Evolutionary conservation across 2,113 vertebrate genomes (phyloP), one percentile per base, ranked within the genome.

Genomic region (Pituophis catenifer): DNA sequence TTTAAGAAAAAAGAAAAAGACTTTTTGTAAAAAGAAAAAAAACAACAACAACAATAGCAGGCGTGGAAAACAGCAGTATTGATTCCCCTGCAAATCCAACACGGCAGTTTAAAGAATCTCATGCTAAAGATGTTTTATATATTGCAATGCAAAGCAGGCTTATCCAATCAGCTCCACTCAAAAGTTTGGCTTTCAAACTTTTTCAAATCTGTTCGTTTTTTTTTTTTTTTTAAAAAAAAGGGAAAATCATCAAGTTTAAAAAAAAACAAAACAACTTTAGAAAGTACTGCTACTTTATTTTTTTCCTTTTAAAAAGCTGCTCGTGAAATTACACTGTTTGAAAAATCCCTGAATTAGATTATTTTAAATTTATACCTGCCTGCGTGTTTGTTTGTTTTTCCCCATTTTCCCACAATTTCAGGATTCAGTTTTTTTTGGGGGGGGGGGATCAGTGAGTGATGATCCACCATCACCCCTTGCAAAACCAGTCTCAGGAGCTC

Each of bases 301-400:
- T 17, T 19, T 3, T 8, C 15, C 15, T 81, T 81, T 81, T 81
- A 8, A 19, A 81, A 81, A 15, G 70, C 33, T 81, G 3, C 2
- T 75, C 2, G 0, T 38, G n/a, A 19, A 81, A 81, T 15, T 33
- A 81, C 65, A 33, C 70, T 0, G 15, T 75, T 75, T 19, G n/a
- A 75, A 38, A 38, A 33, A 19, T 2, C 33, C 7, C 33, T 19
- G 15, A 81, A 38, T 33, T 75, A 75, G n/a, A 38, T 33, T 19
- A 81, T 2, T 2, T 7, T 8, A 38, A 81, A 38, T 8, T 38
- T 8, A 81, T 75, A 38, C n/a, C 33, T 81, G 29, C 65, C 29
- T 6, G 13, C 70, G 8, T 33, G n/a, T 1, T 23, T 23, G 2
- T 0, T 23, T 23, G 38, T 58, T 13, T 1, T 3, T 3, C 0